Percentiles rank a stretch among this genome's conserved stretches.
Conservation (phyloP, 2,888 invertebrate species). For the Trichopria drosophilae region DNA sequence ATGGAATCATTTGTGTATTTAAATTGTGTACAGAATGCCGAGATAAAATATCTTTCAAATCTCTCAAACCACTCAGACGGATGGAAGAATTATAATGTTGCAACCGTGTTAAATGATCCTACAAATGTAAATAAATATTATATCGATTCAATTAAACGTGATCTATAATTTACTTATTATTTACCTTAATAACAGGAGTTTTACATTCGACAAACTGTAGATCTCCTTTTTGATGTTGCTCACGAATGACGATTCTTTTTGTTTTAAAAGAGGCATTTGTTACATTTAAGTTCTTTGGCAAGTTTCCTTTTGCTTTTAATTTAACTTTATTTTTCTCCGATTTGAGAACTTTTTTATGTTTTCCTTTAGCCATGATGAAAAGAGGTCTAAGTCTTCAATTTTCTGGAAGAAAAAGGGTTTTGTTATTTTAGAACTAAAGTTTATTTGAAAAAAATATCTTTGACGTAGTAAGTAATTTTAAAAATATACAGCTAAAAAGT, state of each 20-base stretch:
- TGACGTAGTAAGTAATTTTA: too few species aligned
- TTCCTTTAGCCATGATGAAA: too few species aligned
- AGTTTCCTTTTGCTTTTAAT: conserved; percentile 76
- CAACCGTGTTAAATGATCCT: conserved; percentile 72
- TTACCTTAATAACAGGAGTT: conserved; percentile 71
- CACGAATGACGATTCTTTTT: conserved; percentile 80
- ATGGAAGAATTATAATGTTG: conserved; percentile 76
- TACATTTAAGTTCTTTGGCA: conserved; percentile 86
- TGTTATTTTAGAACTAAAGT: too few species aligned
- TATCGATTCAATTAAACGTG: neutral
- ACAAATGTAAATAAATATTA: conserved; percentile 6
- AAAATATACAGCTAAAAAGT: too few species aligned
- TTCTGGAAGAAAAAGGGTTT: too few species aligned
- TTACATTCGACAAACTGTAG: conserved; percentile 67
- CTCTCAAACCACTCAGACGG: conserved; percentile 68
- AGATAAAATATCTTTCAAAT: conserved; percentile 64
- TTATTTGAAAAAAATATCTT: too few species aligned
- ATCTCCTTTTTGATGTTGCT: conserved; percentile 67
- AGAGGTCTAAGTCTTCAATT: too few species aligned
- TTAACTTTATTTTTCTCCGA: conserved; percentile 89
- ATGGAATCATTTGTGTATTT: conserved; percentile 65
- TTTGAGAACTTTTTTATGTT: conserved; percentile 76
- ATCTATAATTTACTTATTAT: neutral
- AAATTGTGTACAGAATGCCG: conserved; percentile 59
- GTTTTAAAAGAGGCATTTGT: conserved; percentile 89